These are phyloP conservation scores for Ephialtes manifestator DNA, from an alignment of 2,888 invertebrate species.

Conservation along the genomic window DNA sequence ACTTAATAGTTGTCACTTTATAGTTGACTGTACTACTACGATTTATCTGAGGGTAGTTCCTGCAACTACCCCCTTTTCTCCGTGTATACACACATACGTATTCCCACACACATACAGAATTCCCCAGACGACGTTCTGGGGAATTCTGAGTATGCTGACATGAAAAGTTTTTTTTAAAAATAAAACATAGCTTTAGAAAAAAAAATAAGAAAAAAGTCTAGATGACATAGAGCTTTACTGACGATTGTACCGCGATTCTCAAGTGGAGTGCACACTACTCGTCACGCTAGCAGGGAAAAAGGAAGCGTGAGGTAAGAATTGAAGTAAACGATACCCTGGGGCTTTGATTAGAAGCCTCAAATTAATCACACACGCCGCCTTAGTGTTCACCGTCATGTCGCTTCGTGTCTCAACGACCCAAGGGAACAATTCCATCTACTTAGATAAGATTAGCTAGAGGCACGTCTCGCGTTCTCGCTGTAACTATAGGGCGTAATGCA, in stretches of 20 bases:
- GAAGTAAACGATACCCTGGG: conserved; percentile 51
- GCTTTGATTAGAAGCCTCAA: conserved; percentile 64
- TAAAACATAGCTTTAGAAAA: neutral
- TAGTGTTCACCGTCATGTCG: conserved; percentile 31
- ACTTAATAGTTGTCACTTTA: too few species aligned
- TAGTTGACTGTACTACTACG: too few species aligned
- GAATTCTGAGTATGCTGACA: too few species aligned
- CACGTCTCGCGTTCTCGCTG: conserved; percentile 55
- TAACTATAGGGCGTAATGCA: conserved; percentile 28
- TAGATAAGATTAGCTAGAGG: conserved; percentile 64
- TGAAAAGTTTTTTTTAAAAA: too few species aligned
- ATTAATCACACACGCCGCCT: conserved; percentile 65
- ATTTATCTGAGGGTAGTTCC: too few species aligned
- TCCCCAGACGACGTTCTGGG: too few species aligned
- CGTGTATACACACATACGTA: too few species aligned
- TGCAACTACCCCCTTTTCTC: too few species aligned
- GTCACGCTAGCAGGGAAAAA: conserved; percentile 28
- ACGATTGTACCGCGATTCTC: neutral
- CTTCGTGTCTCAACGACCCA: conserved; percentile 57
- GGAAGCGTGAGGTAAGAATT: neutral
- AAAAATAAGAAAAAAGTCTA: neutral
- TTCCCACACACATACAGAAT: too few species aligned
- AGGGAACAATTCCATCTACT: conserved; percentile 67
- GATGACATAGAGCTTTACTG: neutral
- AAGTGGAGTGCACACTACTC: conserved; percentile 21